phyloP scores from a whole-genome alignment of 2,113 vertebrate genomes.

The Lichenostomus cassidix region DNA sequence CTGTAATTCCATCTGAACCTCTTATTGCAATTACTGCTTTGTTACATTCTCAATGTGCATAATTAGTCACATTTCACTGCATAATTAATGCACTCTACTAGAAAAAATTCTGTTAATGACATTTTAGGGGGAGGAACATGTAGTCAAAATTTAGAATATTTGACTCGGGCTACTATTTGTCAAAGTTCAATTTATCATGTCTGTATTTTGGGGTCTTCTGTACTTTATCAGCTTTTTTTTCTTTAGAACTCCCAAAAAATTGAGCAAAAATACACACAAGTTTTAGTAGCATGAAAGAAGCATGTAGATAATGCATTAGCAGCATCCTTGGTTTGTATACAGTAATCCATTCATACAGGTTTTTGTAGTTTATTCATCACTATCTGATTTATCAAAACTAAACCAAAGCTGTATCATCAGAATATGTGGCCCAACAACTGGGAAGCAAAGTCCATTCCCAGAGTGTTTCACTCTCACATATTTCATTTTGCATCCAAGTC shows the following conservation, averaged over 20 bases:
- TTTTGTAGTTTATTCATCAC: not conserved
- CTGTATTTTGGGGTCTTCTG: not conserved
- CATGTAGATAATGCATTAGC: not conserved
- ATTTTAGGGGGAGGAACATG: not conserved
- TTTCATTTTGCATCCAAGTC: not conserved
- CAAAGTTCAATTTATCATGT: not conserved
- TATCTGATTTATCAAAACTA: not conserved
- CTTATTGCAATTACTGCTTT: conserved; percentile 3
- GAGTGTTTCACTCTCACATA: not conserved
- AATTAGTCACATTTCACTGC: conserved; percentile 3
- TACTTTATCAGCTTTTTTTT: not conserved
- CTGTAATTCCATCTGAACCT: not conserved
- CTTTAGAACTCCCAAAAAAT: not conserved
- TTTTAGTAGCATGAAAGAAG: not conserved
- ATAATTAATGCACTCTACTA: not conserved
- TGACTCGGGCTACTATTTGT: not conserved
- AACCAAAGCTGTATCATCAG: not conserved
- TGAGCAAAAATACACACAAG: not conserved
- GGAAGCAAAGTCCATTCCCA: not conserved
- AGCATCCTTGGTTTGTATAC: not conserved
- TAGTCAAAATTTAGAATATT: not conserved
- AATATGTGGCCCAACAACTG: not conserved
- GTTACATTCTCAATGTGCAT: not conserved
- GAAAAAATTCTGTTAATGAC: not conserved
- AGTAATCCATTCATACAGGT: not conserved